These are phyloP conservation scores for Tupaia tana DNA, from an alignment of 2,113 vertebrate genomes.

Conservation along the genomic window DNA sequence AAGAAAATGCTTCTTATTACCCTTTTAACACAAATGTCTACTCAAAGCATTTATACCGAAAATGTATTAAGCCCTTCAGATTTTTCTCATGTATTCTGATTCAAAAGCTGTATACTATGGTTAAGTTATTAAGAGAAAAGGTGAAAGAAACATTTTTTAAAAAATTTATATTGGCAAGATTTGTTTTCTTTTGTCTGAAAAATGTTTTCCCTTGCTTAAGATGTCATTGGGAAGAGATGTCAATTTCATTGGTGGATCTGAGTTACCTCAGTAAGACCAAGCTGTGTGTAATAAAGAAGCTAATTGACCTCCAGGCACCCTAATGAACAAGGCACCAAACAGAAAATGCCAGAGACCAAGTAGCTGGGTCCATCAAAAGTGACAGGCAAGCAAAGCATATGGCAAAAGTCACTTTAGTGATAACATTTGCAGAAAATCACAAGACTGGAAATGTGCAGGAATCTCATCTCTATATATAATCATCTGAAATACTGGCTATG, in stretches of 20 bases:
- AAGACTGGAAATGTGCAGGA: not conserved
- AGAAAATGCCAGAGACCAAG: not conserved
- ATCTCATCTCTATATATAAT: not conserved
- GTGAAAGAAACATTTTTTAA: not conserved
- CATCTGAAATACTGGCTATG: not conserved
- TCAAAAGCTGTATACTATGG: not conserved
- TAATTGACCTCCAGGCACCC: not conserved
- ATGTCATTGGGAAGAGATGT: not conserved
- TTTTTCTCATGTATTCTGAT: not conserved
- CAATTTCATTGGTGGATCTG: not conserved
- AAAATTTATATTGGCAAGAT: not conserved
- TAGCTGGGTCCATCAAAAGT: not conserved
- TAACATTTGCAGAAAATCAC: not conserved
- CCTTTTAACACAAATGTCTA: not conserved
- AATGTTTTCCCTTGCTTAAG: not conserved
- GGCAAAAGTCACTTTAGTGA: not conserved
- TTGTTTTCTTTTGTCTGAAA: not conserved
- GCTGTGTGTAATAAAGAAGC: not conserved
- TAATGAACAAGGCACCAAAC: not conserved
- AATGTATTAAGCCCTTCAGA: not conserved
- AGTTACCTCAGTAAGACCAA: not conserved
- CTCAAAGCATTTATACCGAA: slow-evolving; percentile 26
- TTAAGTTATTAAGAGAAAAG: not conserved
- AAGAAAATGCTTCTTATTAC: not conserved
- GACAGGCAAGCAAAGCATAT: not conserved